Base-by-base conservation (phyloP, 2,797 vertebrate genomes). In the Heterohyrax brucei region DNA sequence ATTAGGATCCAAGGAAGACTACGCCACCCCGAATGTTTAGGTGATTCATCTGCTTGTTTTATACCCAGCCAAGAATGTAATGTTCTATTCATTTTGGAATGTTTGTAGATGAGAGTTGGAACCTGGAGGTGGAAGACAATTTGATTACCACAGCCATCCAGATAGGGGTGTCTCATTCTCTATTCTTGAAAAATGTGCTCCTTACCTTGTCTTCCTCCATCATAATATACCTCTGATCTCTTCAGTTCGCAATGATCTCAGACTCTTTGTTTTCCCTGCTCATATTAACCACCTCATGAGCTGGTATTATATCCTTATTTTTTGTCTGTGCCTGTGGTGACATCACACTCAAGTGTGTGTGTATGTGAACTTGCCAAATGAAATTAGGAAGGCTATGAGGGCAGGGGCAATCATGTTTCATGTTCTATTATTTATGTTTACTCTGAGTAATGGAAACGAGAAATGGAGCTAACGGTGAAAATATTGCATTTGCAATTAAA, bases 11-110 rank as follows among this genome's bases (percentile, higher is more conserved):
- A 68, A 94, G 78, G 48, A 77, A 96, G 97, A 97, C 59, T 93
- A 76, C 50, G 87, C 91, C 75, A 44, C 59, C 39, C 68, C 76
- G 59, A 78, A 76, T 88, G 88, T 96, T 87, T 91, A 86, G 46
- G 92, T 97, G 97, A 97, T 85, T 97, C 96, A 97, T 93, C 92
- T 93, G 59, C 61, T 90, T 91, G 82, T 95, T 95, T 96, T 62
- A 80, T 81, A 87, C 86, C 48, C 84, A 95, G 91, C 89, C 91
- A 87, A 96, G 97, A 97, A 97, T 96, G 73, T 76, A 83, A 88
- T 97, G 96, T 78, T 82, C 94, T 96, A 75, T 82, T 95, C 56
- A 59, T 93, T 95, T 66, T 87, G 97, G 97, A 97, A 97, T 97
- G 96, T 93, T 97, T 96, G 92, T 66, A 66, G 87, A 94, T 44